phyloP scores from a whole-genome alignment of 2,888 invertebrate genomes.

The Cabera pusaria region DNA sequence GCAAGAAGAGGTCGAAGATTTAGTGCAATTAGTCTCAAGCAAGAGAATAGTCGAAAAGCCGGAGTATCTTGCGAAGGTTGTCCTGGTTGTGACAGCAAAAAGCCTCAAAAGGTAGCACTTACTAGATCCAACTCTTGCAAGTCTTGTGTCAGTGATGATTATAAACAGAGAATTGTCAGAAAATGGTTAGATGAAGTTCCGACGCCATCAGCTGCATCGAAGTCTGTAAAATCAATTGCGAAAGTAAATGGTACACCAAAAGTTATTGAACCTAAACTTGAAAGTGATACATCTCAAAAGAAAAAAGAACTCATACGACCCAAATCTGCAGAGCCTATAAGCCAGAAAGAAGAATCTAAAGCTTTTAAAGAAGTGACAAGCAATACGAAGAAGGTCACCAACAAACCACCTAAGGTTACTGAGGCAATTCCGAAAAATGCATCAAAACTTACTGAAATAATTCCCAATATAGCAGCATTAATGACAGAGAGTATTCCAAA shows the following conservation, averaged over 20 bases:
- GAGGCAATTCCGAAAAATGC: constrained; percentile 34
- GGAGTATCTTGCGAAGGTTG: constrained; percentile 84
- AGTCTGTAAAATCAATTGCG: constrained; percentile 61
- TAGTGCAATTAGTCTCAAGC: constrained; percentile 84
- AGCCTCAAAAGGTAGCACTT: constrained; percentile 54
- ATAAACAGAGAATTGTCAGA: constrained; percentile 89
- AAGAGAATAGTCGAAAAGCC: constrained; percentile 84
- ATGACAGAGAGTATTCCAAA: constrained; percentile 17
- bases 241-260: constrained; percentile 72
- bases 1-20: constrained; percentile 78
- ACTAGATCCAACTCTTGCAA: constrained; percentile 80
- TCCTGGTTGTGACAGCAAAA: constrained; percentile 84
- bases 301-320: constrained; percentile 41
- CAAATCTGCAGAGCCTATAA: constrained; percentile 40
- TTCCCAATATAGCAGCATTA: constrained; percentile 14
- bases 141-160: constrained; percentile 84
- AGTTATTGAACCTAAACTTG: constrained; percentile 54
- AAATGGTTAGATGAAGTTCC: constrained; percentile 91
- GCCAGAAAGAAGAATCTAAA: constrained; percentile 35
- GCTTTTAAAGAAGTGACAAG: constrained; percentile 21
- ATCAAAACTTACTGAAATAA: constrained; percentile 22
- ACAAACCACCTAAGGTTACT: constrained; percentile 23
- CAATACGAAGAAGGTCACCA: too few species aligned
- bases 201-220: constrained; percentile 43
- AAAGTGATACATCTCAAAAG: too few species aligned